Evolutionary conservation across 1,140 invertebrate species (phyloP).

Genomic region (Bombyx mandarina): DNA sequence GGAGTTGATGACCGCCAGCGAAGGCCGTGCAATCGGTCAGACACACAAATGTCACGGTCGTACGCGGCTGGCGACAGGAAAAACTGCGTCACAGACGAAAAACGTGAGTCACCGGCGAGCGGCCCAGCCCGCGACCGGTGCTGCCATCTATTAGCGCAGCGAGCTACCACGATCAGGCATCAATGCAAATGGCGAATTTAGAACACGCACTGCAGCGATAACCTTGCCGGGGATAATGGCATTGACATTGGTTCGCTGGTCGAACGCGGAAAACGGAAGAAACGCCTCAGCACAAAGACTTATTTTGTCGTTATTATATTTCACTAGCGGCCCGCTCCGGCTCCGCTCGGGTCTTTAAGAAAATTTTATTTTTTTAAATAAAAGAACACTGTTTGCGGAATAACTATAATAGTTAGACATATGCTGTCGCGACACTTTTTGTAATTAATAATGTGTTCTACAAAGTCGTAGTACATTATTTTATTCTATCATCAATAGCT

Average conservation of each 20-base stretch:
- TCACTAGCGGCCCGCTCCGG: no score
- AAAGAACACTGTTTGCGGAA: no score
- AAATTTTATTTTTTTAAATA: no score
- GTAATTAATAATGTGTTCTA: no score
- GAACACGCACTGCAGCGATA: slow-evolving; percentile 18
- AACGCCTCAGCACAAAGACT: no score
- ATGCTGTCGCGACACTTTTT: no score
- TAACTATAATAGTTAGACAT: no score
- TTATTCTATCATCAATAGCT: no score
- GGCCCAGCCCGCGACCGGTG: slow-evolving; percentile 16
- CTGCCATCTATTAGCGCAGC: slow-evolving; percentile 13
- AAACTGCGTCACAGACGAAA: slow-evolving; percentile 60
- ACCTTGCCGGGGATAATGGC: slow-evolving; percentile 50
- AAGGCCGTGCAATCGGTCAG: slow-evolving; percentile 67
- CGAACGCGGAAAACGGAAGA: slow-evolving; percentile 51
- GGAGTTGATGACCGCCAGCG: slow-evolving; percentile 60
- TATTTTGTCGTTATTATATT: no score
- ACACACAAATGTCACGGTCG: slow-evolving; percentile 65
- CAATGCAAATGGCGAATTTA: slow-evolving; percentile 18
- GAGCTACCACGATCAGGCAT: slow-evolving; percentile 12
- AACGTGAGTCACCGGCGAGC: slow-evolving; percentile 50
- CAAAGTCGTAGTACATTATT: no score
- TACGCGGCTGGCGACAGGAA: slow-evolving; percentile 50
- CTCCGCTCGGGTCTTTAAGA: no score
- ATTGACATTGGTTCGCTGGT: slow-evolving; percentile 50